Evolutionary conservation across 1,140 invertebrate genomes (phyloP).

Genomic region (Dendrolimus kikuchii): DNA sequence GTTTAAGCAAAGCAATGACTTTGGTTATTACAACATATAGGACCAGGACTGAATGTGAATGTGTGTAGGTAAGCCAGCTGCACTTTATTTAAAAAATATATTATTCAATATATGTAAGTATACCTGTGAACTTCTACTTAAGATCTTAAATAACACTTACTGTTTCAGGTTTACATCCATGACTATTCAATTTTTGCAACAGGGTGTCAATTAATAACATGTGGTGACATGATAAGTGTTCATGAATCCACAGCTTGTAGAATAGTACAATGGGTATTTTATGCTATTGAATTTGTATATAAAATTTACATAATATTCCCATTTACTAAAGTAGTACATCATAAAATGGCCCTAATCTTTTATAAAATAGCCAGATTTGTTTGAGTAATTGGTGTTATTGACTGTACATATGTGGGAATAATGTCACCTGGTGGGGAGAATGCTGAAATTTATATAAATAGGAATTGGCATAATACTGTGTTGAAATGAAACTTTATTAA

Average conservation of each 20-base stretch:
- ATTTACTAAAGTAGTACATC: background rate
- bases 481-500: no score
- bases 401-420: slow-evolving; percentile 19
- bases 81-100: no score
- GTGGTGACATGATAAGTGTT: slow-evolving; percentile 17
- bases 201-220: slow-evolving; percentile 15
- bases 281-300: slow-evolving; percentile 17
- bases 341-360: slow-evolving; percentile 17
- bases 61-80: no score
- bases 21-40: no score
- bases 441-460: slow-evolving; percentile 16
- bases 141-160: background rate
- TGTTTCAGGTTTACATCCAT: slow-evolving; percentile 1
- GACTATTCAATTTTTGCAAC: slow-evolving; percentile 14
- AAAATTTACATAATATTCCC: slow-evolving; percentile 8
- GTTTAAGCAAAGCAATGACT: background rate
- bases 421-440: slow-evolving; percentile 14
- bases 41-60: no score
- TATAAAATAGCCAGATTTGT: slow-evolving; percentile 25
- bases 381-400: slow-evolving; percentile 20
- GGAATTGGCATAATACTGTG: slow-evolving; percentile 6
- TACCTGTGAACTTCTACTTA: no score
- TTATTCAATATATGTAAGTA: no score
- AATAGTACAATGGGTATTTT: slow-evolving; percentile 12
- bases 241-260: slow-evolving; percentile 18